A percentile compares a stretch with the other conserved stretches of the same genome.
Conservation (phyloP, 2,888 invertebrate genomes). For the Seladonia tumulorum region DNA sequence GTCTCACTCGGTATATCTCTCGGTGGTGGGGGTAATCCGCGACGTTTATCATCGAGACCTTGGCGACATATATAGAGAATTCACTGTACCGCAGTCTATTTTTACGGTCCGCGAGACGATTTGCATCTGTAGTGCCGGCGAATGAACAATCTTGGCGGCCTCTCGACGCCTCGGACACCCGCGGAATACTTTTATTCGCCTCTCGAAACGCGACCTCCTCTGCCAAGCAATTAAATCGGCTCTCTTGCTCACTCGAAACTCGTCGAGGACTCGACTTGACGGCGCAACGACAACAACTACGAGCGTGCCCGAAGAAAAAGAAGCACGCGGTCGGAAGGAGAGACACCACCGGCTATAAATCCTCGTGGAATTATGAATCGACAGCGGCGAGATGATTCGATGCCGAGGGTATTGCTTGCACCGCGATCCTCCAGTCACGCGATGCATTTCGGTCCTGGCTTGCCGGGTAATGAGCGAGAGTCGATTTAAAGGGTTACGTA, state of each 20-base stretch:
- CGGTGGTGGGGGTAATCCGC: no score
- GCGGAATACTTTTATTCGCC: constrained; percentile 20
- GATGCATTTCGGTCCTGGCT: constrained; percentile 53
- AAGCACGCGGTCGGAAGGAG: constrained; percentile 8
- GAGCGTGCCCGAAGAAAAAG: not conserved
- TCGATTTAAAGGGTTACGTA: constrained; percentile 61
- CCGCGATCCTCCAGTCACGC: constrained; percentile 60
- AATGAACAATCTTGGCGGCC: not conserved
- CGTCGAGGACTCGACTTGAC: constrained; percentile 16
- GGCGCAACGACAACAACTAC: not conserved
- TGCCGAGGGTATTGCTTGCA: constrained; percentile 53
- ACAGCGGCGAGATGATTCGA: constrained; percentile 57
- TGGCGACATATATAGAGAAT: no score
- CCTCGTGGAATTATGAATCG: constrained; percentile 68
- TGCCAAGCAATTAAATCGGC: constrained; percentile 31
- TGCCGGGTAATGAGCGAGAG: constrained; percentile 66
- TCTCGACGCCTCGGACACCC: not conserved
- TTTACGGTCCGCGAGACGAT: not conserved
- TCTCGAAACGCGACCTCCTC: constrained; percentile 1
- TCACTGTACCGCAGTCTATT: no score
- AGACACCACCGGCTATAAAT: constrained; percentile 47
- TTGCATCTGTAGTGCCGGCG: not conserved
- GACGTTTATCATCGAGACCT: no score
- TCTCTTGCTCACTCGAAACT: constrained; percentile 11
- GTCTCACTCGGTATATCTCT: no score